phyloP scores from a whole-genome alignment of 2,888 invertebrate genomes.

The Agriotes lineatus region DNA sequence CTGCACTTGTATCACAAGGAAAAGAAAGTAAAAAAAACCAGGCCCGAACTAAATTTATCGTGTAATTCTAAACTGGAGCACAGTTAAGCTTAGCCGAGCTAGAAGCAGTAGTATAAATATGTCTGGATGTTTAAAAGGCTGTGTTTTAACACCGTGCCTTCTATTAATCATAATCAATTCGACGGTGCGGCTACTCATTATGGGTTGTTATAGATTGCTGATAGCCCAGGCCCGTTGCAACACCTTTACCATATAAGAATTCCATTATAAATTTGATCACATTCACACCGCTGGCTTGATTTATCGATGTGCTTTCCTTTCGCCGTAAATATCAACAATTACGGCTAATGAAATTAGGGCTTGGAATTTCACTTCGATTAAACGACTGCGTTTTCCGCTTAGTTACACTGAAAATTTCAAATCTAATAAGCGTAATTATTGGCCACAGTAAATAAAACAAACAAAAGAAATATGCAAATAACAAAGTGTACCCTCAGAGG shows the following conservation, averaged over 20 bases:
- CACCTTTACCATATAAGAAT: conserved; percentile 50
- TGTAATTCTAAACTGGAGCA: conserved; percentile 14
- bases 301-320: conserved; percentile 45
- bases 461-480: too few species aligned
- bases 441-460: too few species aligned
- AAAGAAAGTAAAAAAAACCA: too few species aligned
- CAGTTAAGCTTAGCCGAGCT: background rate
- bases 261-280: conserved; percentile 48
- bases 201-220: conserved; percentile 65
- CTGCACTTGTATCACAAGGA: too few species aligned
- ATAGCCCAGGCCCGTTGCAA: conserved; percentile 54
- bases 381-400: too few species aligned
- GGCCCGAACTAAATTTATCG: conserved; percentile 11
- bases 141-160: conserved; percentile 54
- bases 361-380: background rate
- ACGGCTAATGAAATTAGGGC: conserved; percentile 30
- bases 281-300: conserved; percentile 48
- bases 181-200: conserved; percentile 64
- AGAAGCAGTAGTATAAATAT: conserved; percentile 44
- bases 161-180: conserved; percentile 66
- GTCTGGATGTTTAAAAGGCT: conserved; percentile 48
- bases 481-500: too few species aligned
- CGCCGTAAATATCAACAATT: conserved; percentile 34
- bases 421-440: too few species aligned
- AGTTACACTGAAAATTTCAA: too few species aligned